Base-by-base conservation (phyloP, 2,113 vertebrate species). In the Xenus cinereus region DNA sequence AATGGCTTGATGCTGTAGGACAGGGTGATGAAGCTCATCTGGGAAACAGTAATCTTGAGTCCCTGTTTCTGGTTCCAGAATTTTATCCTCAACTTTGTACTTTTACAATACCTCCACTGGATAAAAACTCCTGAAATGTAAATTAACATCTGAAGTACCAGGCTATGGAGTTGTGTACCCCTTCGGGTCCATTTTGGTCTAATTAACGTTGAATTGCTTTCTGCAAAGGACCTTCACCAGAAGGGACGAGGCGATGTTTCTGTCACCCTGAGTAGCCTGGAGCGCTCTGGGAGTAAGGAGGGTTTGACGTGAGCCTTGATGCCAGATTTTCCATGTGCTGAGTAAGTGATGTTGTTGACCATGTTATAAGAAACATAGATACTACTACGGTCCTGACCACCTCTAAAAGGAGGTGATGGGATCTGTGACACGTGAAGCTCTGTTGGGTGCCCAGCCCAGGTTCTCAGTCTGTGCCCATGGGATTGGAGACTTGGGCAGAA, bases 401-500 rank as follows among this genome's bases (percentile, higher is more conserved):
- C 39, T 59, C 35, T 43, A 7, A 37, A 35, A 84, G 28, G 16
- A 33, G 19, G 7, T 41, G 24, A 16, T 5, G 1, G 0, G 23
- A 39, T n/a, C 32, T 14, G 13, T 9, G 39, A 15, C 8, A 1
- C 1, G 28, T 26, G 53, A 32, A 41, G 62, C 30, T 78, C 60
- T 51, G 62, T n/a, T 50, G 71, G 50, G 9, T 28, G 11, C 41
- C 14, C 24, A 46, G 71, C 22, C 22, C 33, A 1, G 0, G 1
- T 21, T 66, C 54, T 56, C 60, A 32, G 33, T 30, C 32, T 35
- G 4, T 6, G 35, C 39, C 73, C 2, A 0, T 4, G 27, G 59
- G 48, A 3, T 4, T 68, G 43, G 9, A 6, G 14, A 1, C 6
- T 20, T 59, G 68, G 22, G 10, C 20, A 64, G 33, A 19, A n/a